These are phyloP conservation scores for Micrasema minimum DNA, from an alignment of 1,140 invertebrate species.

Conservation along the genomic window DNA sequence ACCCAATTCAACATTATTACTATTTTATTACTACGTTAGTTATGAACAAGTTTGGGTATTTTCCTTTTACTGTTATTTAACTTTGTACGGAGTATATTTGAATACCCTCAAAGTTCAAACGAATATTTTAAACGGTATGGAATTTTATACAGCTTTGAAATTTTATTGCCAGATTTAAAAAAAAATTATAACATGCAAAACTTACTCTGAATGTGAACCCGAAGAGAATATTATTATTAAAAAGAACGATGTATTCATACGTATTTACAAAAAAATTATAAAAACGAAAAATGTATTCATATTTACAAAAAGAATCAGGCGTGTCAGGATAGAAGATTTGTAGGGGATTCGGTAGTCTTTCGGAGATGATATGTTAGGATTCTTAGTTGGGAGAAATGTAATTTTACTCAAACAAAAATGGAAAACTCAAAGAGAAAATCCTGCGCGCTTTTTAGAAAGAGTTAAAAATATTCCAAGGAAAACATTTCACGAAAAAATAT, in stretches of 20 bases:
- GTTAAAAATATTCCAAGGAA: too few species aligned
- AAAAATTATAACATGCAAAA: not conserved
- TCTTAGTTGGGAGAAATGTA: conserved; percentile 21
- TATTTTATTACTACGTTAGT: too few species aligned
- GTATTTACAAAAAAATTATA: not conserved
- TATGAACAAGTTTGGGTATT: too few species aligned
- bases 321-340: conserved; percentile 26
- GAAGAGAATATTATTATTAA: not conserved
- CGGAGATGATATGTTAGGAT: conserved; percentile 19
- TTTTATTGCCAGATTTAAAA: not conserved
- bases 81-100: too few species aligned
- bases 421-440: not conserved
- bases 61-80: too few species aligned
- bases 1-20: too few species aligned
- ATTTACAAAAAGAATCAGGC: conserved; percentile 19
- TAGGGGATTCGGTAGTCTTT: conserved; percentile 13
- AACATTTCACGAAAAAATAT: too few species aligned
- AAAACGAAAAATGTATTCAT: conserved; percentile 8
- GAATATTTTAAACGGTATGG: too few species aligned
- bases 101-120: too few species aligned
- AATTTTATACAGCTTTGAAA: too few species aligned
- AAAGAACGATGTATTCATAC: not conserved
- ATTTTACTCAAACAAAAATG: conserved; percentile 22
- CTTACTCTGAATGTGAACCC: too few species aligned
- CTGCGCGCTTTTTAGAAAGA: too few species aligned